Percentiles rank a stretch among this genome's conserved stretches.
phyloP scores from a whole-genome alignment of 2,888 invertebrate genomes.

The Agrochola circellaris region DNA sequence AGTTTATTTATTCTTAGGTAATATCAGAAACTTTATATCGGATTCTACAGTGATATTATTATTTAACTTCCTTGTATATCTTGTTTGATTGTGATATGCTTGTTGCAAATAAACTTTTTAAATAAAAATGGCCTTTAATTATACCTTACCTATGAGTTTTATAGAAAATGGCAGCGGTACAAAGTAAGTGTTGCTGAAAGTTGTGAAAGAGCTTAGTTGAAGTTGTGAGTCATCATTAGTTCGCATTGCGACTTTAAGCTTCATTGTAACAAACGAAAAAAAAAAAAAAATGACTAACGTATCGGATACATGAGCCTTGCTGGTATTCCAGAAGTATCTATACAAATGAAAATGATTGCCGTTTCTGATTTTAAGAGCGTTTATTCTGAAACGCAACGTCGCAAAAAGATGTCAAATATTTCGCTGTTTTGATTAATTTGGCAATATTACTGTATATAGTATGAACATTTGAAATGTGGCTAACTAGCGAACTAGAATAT shows the following conservation, averaged over 20 bases:
- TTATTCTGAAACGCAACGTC: no score
- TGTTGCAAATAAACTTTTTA: constrained; percentile 82
- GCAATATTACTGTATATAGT: no score
- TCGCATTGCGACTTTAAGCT: constrained; percentile 31
- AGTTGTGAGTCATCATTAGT: constrained; percentile 34
- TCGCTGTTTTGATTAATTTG: no score
- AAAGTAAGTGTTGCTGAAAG: constrained; percentile 30
- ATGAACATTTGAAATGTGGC: no score
- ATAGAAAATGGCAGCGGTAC: neutral
- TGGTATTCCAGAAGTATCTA: constrained; percentile 19
- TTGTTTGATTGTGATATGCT: constrained; percentile 77
- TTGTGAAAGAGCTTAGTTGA: constrained; percentile 44
- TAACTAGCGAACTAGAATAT: no score
- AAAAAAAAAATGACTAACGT: constrained; percentile 32
- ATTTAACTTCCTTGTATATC: constrained; percentile 78
- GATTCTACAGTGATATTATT: constrained; percentile 87
- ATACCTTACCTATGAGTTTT: neutral
- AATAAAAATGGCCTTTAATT: constrained; percentile 53
- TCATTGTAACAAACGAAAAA: constrained; percentile 25
- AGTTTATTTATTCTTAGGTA: constrained; percentile 73
- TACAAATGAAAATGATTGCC: constrained; percentile 8
- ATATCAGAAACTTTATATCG: constrained; percentile 82
- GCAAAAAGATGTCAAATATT: no score
- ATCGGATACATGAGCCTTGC: constrained; percentile 17
- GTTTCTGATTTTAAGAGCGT: neutral